phyloP scores from a whole-genome alignment of 2,888 invertebrate genomes.

The Diplazon laetatorius region DNA sequence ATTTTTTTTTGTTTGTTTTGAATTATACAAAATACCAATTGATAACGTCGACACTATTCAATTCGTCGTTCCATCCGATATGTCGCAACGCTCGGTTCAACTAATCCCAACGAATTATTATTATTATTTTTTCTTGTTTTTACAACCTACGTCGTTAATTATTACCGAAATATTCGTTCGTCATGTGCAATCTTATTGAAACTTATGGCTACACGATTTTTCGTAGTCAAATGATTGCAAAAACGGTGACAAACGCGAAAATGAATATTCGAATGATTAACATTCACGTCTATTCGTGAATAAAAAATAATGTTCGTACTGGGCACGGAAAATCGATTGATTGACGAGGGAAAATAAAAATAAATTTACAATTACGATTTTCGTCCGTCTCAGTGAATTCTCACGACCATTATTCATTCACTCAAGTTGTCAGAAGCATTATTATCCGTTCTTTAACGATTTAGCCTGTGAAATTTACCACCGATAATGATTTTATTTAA shows the following conservation, averaged over 20 bases:
- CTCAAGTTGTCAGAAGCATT: no score
- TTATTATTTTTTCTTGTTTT: conserved; percentile 21
- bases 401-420: neutral
- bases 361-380: neutral
- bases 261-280: conserved; percentile 9
- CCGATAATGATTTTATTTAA: no score
- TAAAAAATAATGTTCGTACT: no score
- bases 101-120: conserved; percentile 28
- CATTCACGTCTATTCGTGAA: neutral
- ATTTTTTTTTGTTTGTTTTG: no score
- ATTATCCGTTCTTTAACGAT: neutral
- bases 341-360: neutral
- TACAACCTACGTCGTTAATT: conserved; percentile 10
- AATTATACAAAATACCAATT: conserved; percentile 34
- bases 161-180: conserved; percentile 13
- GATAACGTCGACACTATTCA: conserved; percentile 38
- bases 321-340: no score
- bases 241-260: conserved; percentile 50
- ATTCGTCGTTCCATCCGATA: conserved; percentile 40
- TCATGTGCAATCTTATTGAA: conserved; percentile 17
- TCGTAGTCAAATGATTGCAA: conserved; percentile 46
- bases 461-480: neutral
- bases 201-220: conserved; percentile 30
- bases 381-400: neutral
- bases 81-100: conserved; percentile 49